Evolutionary conservation across 2,888 invertebrate species (phyloP).

Genomic region (Ligdia adustata): DNA sequence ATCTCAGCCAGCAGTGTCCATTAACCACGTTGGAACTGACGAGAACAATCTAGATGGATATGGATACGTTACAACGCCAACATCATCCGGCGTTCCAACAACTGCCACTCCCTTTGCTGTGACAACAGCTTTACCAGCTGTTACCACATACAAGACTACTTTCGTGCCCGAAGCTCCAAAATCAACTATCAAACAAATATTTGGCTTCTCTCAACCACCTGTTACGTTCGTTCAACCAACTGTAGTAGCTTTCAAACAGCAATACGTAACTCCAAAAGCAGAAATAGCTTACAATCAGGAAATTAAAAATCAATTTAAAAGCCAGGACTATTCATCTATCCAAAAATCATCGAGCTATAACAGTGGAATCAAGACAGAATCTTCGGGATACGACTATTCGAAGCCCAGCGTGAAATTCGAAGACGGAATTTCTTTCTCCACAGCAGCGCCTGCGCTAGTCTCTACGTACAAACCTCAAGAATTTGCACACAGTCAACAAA

Average conservation of each 20-base stretch:
- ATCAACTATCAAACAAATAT: slow-evolving; percentile 71
- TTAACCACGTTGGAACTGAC: slow-evolving; percentile 69
- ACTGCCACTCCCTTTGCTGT: slow-evolving; percentile 70
- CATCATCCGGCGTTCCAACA: slow-evolving; percentile 72
- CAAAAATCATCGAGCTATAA: slow-evolving; percentile 22
- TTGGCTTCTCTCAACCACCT: slow-evolving; percentile 70
- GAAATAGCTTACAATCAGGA: slow-evolving; percentile 60
- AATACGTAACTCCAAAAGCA: slow-evolving; percentile 52
- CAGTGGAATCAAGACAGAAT: slow-evolving; percentile 36
- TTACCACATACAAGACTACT: slow-evolving; percentile 63
- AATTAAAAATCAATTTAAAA: slow-evolving; percentile 52
- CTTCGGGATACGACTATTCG: slow-evolving; percentile 61
- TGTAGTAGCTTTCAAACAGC: slow-evolving; percentile 55
- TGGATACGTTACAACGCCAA: slow-evolving; percentile 67
- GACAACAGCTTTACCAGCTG: slow-evolving; percentile 62
- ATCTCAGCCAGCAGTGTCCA: slow-evolving; percentile 66
- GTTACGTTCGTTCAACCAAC: slow-evolving; percentile 73
- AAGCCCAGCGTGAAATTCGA: slow-evolving; percentile 69
- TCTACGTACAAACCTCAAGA: slow-evolving; percentile 66
- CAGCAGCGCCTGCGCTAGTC: slow-evolving; percentile 60
- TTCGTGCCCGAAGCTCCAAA: slow-evolving; percentile 68
- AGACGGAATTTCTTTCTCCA: slow-evolving; percentile 65
- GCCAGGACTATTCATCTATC: slow-evolving; percentile 40
- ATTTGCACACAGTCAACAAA: slow-evolving; percentile 64
- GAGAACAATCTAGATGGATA: slow-evolving; percentile 65